A percentile compares a stretch with the other conserved stretches of the same genome.
Conservation (phyloP, 1,140 invertebrate species). For the Potamilus streckersoni region DNA sequence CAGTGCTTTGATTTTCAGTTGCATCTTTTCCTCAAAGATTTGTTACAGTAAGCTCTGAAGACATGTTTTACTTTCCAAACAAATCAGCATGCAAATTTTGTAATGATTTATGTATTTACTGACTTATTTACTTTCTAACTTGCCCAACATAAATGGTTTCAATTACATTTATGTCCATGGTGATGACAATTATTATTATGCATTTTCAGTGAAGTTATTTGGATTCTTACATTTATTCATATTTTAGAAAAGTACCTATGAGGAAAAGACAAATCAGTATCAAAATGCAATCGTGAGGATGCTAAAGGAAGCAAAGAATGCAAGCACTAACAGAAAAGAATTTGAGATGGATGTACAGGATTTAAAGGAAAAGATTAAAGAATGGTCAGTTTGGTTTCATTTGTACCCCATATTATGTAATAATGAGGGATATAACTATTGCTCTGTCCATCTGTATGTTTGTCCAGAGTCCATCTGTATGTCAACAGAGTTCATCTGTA, state of each 20-base stretch:
- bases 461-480: too few species aligned
- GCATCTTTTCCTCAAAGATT: too few species aligned
- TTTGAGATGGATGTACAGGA: conserved; percentile 60
- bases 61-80: too few species aligned
- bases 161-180: conserved; percentile 2
- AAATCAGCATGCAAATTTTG: too few species aligned
- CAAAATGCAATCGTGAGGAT: conserved; percentile 36
- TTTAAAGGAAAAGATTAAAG: conserved; percentile 50
- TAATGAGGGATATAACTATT: too few species aligned
- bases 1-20: too few species aligned
- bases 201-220: too few species aligned
- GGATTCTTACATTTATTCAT: neutral
- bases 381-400: conserved; percentile 44
- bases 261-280: neutral
- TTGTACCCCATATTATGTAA: neutral
- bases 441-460: too few species aligned
- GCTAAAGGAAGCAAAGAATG: conserved; percentile 35
- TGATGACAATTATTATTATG: neutral
- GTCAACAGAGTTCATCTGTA: too few species aligned
- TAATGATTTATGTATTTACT: too few species aligned
- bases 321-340: conserved; percentile 46
- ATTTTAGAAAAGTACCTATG: conserved; percentile 48
- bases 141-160: neutral
- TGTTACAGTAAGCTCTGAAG: too few species aligned
- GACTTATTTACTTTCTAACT: too few species aligned